phyloP scores from a whole-genome alignment of 30 jellyfish, hydroid and myxozoan species.

The Sanderia malayensis region DNA sequence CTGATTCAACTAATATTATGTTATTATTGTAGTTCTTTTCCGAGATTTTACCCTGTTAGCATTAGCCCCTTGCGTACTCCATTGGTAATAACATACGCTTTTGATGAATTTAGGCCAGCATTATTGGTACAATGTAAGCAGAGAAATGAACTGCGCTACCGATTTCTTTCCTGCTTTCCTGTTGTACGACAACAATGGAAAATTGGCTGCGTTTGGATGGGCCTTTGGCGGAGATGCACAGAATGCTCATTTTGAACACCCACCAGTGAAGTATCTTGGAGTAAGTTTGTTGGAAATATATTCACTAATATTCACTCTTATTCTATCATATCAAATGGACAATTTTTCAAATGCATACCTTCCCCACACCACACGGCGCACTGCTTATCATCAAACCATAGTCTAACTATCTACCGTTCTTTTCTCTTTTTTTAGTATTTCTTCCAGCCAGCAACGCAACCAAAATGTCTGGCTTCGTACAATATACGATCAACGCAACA shows the following conservation, averaged over 20 bases:
- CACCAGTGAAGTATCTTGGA: conserved; percentile 31
- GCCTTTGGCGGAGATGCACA: conserved; percentile 58
- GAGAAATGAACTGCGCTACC: conserved; percentile 74
- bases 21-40: too few species aligned
- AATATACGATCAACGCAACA: conserved; percentile 57
- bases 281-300: too few species aligned
- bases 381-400: too few species aligned
- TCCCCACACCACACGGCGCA: too few species aligned
- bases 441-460: conserved; percentile 49
- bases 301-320: too few species aligned
- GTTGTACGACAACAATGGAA: conserved; percentile 65
- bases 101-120: too few species aligned
- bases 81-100: too few species aligned
- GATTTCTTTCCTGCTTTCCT: conserved; percentile 83
- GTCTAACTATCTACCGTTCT: background rate
- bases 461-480: conserved; percentile 46
- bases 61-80: too few species aligned
- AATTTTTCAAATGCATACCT: too few species aligned
- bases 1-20: too few species aligned
- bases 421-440: conserved; percentile 37
- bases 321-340: too few species aligned
- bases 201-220: conserved; percentile 86
- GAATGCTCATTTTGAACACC: conserved; percentile 70
- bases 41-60: too few species aligned
- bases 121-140: conserved; percentile 80